phyloP scores from a whole-genome alignment of 2,113 vertebrate genomes.

The Corydoras sp. region DNA sequence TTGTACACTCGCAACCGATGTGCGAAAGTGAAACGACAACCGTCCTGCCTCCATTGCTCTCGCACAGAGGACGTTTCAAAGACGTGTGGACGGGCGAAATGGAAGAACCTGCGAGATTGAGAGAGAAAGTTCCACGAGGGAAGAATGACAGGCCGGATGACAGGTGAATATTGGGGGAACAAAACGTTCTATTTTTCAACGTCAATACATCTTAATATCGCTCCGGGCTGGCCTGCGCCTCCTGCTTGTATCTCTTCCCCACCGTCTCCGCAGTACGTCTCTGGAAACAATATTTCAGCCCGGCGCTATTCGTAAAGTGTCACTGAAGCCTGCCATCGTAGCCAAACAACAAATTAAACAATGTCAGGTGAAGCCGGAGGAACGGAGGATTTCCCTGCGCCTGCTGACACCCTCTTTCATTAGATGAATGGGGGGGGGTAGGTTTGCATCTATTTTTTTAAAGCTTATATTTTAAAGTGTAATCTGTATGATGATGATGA shows the following conservation, averaged over 20 bases:
- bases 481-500: too few relatives aligned
- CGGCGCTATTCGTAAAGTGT: slow-evolving; percentile 21
- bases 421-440: background rate
- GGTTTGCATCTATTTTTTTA: too few relatives aligned
- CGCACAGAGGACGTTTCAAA: slow-evolving; percentile 29
- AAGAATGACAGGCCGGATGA: slow-evolving; percentile 32
- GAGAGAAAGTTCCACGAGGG: slow-evolving; percentile 18
- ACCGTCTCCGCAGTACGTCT: slow-evolving; percentile 17
- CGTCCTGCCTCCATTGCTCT: slow-evolving; percentile 11
- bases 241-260: background rate
- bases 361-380: slow-evolving; percentile 19
- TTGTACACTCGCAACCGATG: background rate
- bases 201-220: slow-evolving; percentile 36
- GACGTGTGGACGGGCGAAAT: slow-evolving; percentile 4
- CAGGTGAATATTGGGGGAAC: slow-evolving; percentile 39
- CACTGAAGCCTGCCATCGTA: slow-evolving; percentile 12
- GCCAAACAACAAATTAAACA: slow-evolving; percentile 23
- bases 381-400: background rate
- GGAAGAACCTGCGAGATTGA: background rate
- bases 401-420: background rate
- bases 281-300: slow-evolving; percentile 34
- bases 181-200: slow-evolving; percentile 43
- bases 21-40: slow-evolving; percentile 1
- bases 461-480: too few relatives aligned
- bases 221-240: slow-evolving; percentile 3